Conservation (phyloP, 2,797 vertebrate genomes). For the Semaprochilodus insignis region DNA sequence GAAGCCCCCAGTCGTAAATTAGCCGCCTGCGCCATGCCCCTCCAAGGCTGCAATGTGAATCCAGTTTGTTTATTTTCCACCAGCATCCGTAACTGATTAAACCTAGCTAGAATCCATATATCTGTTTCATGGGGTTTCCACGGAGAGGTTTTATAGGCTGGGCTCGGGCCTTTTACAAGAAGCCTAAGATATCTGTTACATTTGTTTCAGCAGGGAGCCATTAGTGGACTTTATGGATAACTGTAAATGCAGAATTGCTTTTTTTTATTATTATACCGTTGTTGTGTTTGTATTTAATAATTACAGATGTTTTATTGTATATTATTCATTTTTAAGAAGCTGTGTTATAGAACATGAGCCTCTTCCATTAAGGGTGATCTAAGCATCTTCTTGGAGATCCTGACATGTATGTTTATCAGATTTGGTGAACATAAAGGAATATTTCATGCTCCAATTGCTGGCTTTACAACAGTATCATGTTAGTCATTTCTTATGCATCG, state of each 20-base stretch:
- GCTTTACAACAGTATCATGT: no score
- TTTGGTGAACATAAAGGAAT: no score
- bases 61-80: slow-evolving; percentile 24
- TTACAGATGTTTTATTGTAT: neutral
- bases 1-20: slow-evolving; percentile 3
- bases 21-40: neutral
- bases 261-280: no score
- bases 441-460: no score
- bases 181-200: slow-evolving; percentile 5
- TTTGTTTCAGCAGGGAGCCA: neutral
- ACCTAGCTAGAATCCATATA: neutral
- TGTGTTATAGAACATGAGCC: no score
- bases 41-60: neutral
- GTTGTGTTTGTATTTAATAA: neutral
- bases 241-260: neutral
- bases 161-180: slow-evolving; percentile 15
- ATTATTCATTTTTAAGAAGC: neutral
- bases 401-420: no score
- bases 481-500: no score
- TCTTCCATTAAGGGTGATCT: no score
- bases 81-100: slow-evolving; percentile 40
- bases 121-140: slow-evolving; percentile 27
- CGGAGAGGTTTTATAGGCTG: slow-evolving; percentile 22
- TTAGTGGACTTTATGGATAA: neutral
- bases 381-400: no score